Percentiles rank a stretch among this genome's conserved stretches.
phyloP scores from a whole-genome alignment of 2,113 vertebrate genomes.

The Psittacula cyanocephala region DNA sequence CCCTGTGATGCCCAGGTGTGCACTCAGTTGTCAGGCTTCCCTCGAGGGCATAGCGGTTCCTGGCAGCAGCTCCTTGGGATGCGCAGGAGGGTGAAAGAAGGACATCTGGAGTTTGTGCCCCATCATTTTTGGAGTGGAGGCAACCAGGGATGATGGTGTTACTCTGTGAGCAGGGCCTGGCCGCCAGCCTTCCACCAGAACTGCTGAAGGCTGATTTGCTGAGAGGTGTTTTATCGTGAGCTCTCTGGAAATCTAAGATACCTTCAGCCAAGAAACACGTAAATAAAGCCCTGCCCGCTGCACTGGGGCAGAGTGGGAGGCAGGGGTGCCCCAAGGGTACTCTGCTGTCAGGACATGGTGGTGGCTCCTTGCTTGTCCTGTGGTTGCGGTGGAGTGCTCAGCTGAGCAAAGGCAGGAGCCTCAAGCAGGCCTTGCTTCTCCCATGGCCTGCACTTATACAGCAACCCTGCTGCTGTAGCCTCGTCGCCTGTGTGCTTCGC shows the following conservation, averaged over 20 bases:
- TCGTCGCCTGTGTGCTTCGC: accelerated
- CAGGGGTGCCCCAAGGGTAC: not conserved
- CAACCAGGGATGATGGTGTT: not conserved
- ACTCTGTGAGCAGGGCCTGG: not conserved
- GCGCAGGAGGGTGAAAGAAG: accelerated
- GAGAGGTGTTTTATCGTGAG: not conserved
- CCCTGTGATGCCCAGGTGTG: accelerated
- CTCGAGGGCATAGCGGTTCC: not conserved
- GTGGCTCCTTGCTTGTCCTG: not conserved
- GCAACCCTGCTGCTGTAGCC: not conserved
- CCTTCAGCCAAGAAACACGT: not conserved
- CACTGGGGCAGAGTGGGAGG: not conserved
- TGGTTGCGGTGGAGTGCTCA: not conserved
- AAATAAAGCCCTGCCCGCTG: not conserved
- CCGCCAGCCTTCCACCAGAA: not conserved
- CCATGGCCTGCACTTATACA: not conserved
- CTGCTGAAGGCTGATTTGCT: not conserved
- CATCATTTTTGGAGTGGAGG: not conserved
- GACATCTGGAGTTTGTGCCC: accelerated
- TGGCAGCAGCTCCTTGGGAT: not conserved
- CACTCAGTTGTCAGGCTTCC: not conserved
- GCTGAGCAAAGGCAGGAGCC: not conserved
- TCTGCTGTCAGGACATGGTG: not conserved
- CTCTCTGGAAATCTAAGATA: not conserved
- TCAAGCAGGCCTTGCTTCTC: not conserved